A percentile compares a stretch with the other conserved stretches of the same genome.
These are phyloP conservation scores for Caenorhabditis latens DNA, from an alignment of 1,140 invertebrate genomes.

Conservation along the genomic window DNA sequence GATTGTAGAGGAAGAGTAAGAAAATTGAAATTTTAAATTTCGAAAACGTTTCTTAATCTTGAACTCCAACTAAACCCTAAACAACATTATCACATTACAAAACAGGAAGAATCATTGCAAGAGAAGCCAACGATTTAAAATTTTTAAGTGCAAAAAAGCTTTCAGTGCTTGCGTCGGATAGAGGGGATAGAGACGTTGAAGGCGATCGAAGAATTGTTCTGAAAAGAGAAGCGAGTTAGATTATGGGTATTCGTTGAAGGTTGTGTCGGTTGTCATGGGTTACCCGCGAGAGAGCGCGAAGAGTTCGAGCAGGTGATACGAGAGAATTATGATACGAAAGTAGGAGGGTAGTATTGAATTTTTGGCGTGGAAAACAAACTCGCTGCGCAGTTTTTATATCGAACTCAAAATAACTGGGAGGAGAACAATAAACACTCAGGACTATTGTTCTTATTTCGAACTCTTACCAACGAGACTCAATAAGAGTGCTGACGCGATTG, in stretches of 20 bases:
- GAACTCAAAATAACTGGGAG: too few relatives aligned
- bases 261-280: neutral
- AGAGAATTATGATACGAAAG: neutral
- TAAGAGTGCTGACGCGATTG: constrained; percentile 43
- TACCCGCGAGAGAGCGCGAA: neutral
- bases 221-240: constrained; percentile 1
- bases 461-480: constrained; percentile 27
- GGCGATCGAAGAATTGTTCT: constrained; percentile 3
- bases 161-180: neutral
- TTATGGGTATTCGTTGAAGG: neutral
- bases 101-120: neutral
- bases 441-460: neutral
- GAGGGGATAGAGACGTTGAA: neutral
- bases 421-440: neutral
- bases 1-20: neutral
- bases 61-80: constrained; percentile 5
- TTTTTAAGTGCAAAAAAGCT: neutral
- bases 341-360: neutral
- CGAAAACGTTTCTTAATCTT: neutral
- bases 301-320: constrained; percentile 21
- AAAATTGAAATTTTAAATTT: neutral
- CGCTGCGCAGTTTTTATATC: too few relatives aligned
- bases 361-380: too few relatives aligned
- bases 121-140: neutral
- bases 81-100: constrained; percentile 20